phyloP scores from a whole-genome alignment of 2,888 invertebrate species.

The Agrilus mali region DNA sequence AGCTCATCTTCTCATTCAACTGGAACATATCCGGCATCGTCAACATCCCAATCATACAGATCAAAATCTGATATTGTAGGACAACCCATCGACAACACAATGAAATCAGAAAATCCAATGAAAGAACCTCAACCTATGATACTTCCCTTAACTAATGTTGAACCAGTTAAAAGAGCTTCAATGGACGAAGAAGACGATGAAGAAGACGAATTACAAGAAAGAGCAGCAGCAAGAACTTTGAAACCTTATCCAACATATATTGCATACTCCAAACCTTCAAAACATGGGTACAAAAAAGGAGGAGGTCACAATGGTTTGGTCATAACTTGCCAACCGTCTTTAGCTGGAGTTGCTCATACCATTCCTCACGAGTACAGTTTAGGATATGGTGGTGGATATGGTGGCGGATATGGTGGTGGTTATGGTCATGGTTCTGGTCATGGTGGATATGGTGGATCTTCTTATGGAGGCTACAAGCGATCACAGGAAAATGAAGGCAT shows the following conservation, averaged over 20 bases:
- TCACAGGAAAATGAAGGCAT: background rate
- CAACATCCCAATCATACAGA: conserved; percentile 2
- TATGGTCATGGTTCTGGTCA: conserved; percentile 5
- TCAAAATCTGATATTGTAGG: background rate
- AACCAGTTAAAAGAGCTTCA: too few species aligned
- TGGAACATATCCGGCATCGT: conserved; percentile 12
- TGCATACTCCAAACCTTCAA: too few species aligned
- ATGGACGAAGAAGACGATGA: too few species aligned
- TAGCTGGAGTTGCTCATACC: conserved; percentile 29
- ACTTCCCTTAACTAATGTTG: too few species aligned
- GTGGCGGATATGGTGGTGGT: conserved; percentile 10
- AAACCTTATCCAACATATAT: too few species aligned
- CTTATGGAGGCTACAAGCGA: background rate
- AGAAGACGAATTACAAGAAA: too few species aligned
- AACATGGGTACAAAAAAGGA: conserved; percentile 5
- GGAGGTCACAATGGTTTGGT: conserved; percentile 28
- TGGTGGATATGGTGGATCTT: conserved; percentile 1
- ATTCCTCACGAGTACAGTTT: conserved; percentile 8
- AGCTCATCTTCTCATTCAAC: conserved; percentile 7
- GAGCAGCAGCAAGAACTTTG: too few species aligned
- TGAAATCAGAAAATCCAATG: too few species aligned
- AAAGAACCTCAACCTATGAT: too few species aligned
- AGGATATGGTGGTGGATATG: conserved; percentile 2
- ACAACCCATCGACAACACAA: too few species aligned
- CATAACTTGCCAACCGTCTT: conserved; percentile 33